Conservation (phyloP, 2,888 invertebrate genomes). For the Halictus ligatus region DNA sequence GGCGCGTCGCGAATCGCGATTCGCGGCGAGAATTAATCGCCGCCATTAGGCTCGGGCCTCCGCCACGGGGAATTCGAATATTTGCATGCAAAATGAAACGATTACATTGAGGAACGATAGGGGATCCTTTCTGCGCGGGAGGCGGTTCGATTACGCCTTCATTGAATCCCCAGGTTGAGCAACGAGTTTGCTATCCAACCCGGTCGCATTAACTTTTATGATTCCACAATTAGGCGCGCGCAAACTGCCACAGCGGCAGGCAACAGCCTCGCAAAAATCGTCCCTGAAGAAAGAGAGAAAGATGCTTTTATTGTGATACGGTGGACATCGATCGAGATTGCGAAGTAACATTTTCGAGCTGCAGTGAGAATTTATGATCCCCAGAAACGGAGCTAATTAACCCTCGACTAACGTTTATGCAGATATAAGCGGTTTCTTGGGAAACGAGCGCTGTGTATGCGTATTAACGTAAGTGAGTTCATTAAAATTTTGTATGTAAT, state of each 20-base stretch:
- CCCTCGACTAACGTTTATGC: neutral
- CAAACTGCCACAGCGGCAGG: neutral
- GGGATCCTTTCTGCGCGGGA: constrained; percentile 8
- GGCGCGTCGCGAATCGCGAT: neutral
- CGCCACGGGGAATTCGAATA: constrained; percentile 14
- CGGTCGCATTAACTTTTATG: constrained; percentile 12
- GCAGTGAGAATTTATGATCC: neutral
- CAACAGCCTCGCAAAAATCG: neutral
- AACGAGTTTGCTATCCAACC: neutral
- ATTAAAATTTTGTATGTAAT: neutral
- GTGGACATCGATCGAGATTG: neutral
- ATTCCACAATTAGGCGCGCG: neutral
- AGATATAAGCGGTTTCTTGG: neutral
- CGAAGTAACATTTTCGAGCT: neutral
- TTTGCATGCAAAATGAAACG: neutral
- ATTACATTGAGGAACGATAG: constrained; percentile 18
- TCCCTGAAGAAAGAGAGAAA: neutral
- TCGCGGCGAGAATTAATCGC: constrained; percentile 48
- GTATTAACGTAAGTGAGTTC: neutral
- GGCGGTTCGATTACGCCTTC: neutral
- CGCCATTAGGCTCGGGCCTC: constrained; percentile 12
- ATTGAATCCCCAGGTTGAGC: constrained; percentile 7
- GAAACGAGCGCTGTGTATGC: neutral
- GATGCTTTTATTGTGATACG: neutral
- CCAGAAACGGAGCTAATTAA: constrained; percentile 1